These are phyloP conservation scores for Aphidius colemani DNA, from an alignment of 2,888 invertebrate species.

Conservation along the genomic window DNA sequence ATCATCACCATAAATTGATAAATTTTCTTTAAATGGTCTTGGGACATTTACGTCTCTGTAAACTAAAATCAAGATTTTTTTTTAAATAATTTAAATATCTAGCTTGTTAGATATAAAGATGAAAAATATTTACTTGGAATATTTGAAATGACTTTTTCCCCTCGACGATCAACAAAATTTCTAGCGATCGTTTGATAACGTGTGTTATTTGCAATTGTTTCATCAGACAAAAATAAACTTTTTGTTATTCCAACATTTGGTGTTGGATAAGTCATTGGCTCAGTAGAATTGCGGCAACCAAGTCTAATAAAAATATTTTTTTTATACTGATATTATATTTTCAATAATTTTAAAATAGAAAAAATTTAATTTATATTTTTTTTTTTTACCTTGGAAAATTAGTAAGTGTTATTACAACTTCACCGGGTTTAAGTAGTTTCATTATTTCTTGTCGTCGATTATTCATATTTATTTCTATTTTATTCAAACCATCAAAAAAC, in stretches of 20 bases:
- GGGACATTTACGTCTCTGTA: constrained; percentile 86
- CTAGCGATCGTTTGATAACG: constrained; percentile 89
- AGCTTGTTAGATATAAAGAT: not conserved
- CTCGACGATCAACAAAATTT: constrained; percentile 88
- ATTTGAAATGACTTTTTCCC: constrained; percentile 95
- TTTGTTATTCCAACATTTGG: constrained; percentile 75
- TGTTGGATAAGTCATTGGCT: constrained; percentile 74
- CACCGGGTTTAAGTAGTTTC: constrained; percentile 74
- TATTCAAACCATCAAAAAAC: constrained; percentile 92
- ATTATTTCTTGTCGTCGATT: constrained; percentile 83
- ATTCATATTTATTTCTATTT: constrained; percentile 97
- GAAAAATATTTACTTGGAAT: constrained; percentile 76
- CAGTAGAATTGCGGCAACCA: constrained; percentile 87
- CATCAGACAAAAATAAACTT: constrained; percentile 92
- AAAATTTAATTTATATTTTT: not conserved
- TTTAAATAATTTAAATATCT: not conserved
- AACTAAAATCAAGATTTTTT: constrained; percentile 63
- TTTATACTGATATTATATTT: not conserved
- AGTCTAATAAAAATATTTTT: constrained; percentile 63
- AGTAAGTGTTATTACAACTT: constrained; percentile 87
- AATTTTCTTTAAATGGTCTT: constrained; percentile 74
- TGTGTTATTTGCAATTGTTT: constrained; percentile 91
- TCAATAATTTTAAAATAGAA: not conserved
- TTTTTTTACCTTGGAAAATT: constrained; percentile 82
- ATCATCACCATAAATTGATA: constrained; percentile 67